Conservation (phyloP, 2,888 invertebrate species). For the Protula sp. region DNA sequence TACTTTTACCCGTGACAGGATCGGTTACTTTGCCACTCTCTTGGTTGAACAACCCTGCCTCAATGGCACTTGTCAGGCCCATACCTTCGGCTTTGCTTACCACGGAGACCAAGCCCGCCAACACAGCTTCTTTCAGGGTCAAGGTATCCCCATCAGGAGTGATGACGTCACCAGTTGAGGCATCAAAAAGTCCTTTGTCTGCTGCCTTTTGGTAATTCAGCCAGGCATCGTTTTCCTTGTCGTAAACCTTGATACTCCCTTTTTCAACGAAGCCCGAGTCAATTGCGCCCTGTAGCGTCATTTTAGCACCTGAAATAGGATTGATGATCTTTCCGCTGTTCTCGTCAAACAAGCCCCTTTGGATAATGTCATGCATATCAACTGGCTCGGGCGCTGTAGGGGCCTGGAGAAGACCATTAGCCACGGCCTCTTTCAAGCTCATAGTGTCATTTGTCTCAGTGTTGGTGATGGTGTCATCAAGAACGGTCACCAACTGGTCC, state of each 20-base stretch:
- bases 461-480: conserved; percentile 56
- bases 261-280: conserved; percentile 72
- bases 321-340: conserved; percentile 71
- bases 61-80: conserved; percentile 3
- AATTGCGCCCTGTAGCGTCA: conserved; percentile 71
- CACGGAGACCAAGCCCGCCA: conserved; percentile 66
- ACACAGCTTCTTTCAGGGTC: conserved; percentile 56
- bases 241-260: conserved; percentile 59
- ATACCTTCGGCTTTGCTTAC: conserved; percentile 29
- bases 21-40: conserved; percentile 76
- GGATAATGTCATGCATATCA: conserved; percentile 47
- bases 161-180: conserved; percentile 19
- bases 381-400: no score
- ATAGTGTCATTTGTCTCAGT: conserved; percentile 71
- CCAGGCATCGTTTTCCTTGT: conserved; percentile 55
- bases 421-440: conserved; percentile 3
- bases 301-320: conserved; percentile 70
- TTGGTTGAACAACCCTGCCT: conserved; percentile 13
- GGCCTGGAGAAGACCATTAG: neutral
- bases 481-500: conserved; percentile 77
- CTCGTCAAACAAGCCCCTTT: conserved; percentile 72
- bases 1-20: conserved; percentile 69
- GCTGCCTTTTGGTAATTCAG: conserved; percentile 60
- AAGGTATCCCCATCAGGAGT: conserved; percentile 36
- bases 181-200: conserved; percentile 50